A percentile compares a stretch with the other conserved stretches of the same genome.
Evolutionary conservation across 2,888 invertebrate species (phyloP).

Genomic region (Apodemia zela): DNA sequence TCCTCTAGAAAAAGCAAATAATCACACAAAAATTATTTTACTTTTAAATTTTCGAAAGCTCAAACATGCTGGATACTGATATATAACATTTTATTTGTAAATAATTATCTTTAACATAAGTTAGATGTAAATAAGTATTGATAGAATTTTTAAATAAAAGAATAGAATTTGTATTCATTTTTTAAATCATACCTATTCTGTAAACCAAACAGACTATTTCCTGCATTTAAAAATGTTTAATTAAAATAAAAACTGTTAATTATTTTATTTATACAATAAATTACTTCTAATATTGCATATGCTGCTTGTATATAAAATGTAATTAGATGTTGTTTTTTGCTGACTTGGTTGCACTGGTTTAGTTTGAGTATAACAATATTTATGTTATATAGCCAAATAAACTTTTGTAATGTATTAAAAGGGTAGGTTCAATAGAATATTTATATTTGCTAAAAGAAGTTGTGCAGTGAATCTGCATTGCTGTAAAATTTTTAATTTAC

Average conservation of each 20-base stretch:
- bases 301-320: no score
- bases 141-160: conserved; percentile 9
- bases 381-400: no score
- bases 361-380: no score
- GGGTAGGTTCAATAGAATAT: no score
- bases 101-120: conserved; percentile 9
- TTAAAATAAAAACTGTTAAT: neutral
- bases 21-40: neutral
- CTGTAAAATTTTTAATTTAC: no score
- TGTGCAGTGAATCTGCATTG: no score
- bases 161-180: neutral
- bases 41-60: neutral
- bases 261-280: neutral
- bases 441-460: no score
- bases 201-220: neutral
- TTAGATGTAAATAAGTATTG: conserved; percentile 18
- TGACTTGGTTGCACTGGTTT: no score
- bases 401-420: no score
- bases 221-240: neutral
- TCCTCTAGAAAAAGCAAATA: no score
- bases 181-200: neutral
- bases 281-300: no score
- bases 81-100: neutral
- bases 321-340: no score
- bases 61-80: neutral